These are phyloP conservation scores for Leptestheria dahalacensis DNA, from an alignment of 1,140 invertebrate genomes.

Conservation along the genomic window DNA sequence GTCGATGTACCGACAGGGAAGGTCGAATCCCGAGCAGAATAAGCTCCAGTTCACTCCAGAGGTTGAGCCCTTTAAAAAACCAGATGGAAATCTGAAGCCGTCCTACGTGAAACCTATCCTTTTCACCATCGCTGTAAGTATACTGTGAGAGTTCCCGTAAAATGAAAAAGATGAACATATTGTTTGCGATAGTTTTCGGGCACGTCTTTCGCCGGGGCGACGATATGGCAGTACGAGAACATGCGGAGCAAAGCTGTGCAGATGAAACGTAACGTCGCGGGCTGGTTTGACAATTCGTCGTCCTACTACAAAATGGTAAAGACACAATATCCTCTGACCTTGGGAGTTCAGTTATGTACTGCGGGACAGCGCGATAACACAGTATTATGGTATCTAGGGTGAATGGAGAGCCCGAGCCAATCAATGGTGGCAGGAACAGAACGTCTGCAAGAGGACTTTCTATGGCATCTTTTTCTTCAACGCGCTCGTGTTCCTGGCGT, in stretches of 20 bases:
- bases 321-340: conserved; percentile 8
- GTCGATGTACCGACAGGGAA: neutral
- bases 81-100: neutral
- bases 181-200: conserved; percentile 49
- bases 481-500: conserved; percentile 60
- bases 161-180: neutral
- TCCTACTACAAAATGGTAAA: conserved; percentile 18
- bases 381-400: conserved; percentile 24
- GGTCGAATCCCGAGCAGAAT: neutral
- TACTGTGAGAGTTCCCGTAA: neutral
- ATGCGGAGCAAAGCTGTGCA: conserved; percentile 44
- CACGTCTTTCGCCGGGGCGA: conserved; percentile 50
- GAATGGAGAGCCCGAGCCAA: conserved; percentile 40
- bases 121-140: neutral
- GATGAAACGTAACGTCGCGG: conserved; percentile 33
- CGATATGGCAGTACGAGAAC: conserved; percentile 79
- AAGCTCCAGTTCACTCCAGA: neutral
- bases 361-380: too few species aligned
- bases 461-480: conserved; percentile 63
- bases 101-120: neutral
- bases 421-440: conserved; percentile 48
- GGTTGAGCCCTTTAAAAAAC: neutral
- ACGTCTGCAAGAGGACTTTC: conserved; percentile 59
- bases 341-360: neutral
- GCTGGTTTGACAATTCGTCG: conserved; percentile 13